phyloP scores from a whole-genome alignment of 2,113 vertebrate species.

The Bagarius yarrelli region DNA sequence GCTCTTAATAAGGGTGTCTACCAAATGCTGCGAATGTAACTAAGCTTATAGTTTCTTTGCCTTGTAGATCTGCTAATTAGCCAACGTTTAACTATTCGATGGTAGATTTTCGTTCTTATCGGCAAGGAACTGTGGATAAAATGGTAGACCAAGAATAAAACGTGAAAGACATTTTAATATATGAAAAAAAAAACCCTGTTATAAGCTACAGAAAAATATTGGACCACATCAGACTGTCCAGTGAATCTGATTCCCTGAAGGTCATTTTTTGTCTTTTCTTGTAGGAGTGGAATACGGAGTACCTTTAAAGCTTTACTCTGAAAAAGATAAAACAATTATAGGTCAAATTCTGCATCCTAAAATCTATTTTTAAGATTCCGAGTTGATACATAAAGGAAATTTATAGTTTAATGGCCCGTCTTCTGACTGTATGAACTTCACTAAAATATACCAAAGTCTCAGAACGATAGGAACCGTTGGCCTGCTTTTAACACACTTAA shows the following conservation, averaged over 20 bases:
- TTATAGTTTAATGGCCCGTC: background rate
- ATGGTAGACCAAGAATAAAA: background rate
- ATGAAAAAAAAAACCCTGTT: background rate
- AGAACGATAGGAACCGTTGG: constrained; percentile 7
- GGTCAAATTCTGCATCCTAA: background rate
- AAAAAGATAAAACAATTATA: background rate
- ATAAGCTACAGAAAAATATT: no score
- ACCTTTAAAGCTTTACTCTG: background rate
- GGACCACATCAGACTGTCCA: no score
- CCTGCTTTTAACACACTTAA: constrained; percentile 42
- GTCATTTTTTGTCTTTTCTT: background rate
- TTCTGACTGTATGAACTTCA: background rate
- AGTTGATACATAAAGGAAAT: background rate
- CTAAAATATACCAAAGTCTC: background rate
- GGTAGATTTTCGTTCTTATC: background rate
- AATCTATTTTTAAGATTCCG: background rate
- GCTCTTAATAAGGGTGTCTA: no score
- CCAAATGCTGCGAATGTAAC: background rate
- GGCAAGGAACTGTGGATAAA: background rate
- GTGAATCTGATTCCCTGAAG: no score
- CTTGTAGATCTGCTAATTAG: background rate
- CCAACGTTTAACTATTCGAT: background rate
- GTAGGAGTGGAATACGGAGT: no score
- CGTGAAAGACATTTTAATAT: background rate
- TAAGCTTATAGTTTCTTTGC: background rate